A percentile compares a stretch with the other conserved stretches of the same genome.
Evolutionary conservation across 2,113 vertebrate genomes (phyloP).

Genomic region (Oryzias woworae): DNA sequence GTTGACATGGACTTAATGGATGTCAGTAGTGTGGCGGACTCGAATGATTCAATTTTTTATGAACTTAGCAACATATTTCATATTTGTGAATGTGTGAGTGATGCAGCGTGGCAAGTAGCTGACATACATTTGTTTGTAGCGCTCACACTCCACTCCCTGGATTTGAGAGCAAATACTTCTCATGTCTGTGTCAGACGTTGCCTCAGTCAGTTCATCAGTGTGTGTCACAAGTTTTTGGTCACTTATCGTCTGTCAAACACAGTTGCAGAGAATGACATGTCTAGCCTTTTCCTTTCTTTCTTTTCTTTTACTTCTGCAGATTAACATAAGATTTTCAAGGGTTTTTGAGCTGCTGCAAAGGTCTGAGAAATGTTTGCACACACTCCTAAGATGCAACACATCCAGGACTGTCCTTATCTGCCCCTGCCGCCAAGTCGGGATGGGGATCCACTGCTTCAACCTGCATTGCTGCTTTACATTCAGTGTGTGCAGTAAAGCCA

Average conservation of each 20-base stretch:
- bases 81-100: too few species aligned
- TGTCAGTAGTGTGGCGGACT: neutral
- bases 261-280: constrained; percentile 7
- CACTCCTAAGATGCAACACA: neutral
- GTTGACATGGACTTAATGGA: neutral
- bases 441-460: constrained; percentile 41
- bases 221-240: constrained; percentile 4
- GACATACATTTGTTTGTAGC: constrained; percentile 1
- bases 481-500: constrained; percentile 44
- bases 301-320: neutral
- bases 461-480: constrained; percentile 55
- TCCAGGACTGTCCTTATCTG: constrained; percentile 42
- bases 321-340: neutral
- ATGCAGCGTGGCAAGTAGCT: neutral
- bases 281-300: neutral
- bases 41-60: too few species aligned
- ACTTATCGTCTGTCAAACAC: constrained; percentile 29
- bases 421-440: constrained; percentile 24
- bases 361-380: neutral
- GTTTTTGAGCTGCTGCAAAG: too few species aligned
- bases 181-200: constrained; percentile 10
- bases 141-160: constrained; percentile 14
- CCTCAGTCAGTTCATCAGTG: constrained; percentile 11
- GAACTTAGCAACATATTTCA: too few species aligned
- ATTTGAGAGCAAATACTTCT: constrained; percentile 28